phyloP scores from a whole-genome alignment of 2,113 vertebrate species.

The Amphilophus citrinellus region DNA sequence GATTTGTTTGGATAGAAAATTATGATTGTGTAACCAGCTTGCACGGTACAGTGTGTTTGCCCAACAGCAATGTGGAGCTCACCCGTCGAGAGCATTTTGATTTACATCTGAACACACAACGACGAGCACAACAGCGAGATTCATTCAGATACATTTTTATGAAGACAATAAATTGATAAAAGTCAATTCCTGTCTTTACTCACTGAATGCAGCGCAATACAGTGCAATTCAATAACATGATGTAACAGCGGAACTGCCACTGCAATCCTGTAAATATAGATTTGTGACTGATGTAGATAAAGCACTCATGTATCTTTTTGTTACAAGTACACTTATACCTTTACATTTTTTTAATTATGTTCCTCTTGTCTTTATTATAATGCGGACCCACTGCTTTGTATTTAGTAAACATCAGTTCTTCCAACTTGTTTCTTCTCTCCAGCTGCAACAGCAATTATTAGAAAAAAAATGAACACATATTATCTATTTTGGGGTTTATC shows the following conservation, averaged over 20 bases:
- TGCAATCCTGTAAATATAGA: conserved; percentile 5
- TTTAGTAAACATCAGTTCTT: conserved; percentile 8
- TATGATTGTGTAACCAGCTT: conserved; percentile 50
- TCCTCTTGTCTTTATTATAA: background rate
- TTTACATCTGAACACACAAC: conserved; percentile 36
- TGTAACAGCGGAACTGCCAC: conserved; percentile 9
- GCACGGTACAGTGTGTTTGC: conserved; percentile 28
- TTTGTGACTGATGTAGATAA: background rate
- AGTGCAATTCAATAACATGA: conserved; percentile 23
- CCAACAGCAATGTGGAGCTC: conserved; percentile 19
- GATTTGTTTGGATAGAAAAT: conserved; percentile 57
- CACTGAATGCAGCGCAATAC: conserved; percentile 21
- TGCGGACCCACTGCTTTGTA: conserved; percentile 9
- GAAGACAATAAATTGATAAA: conserved; percentile 34
- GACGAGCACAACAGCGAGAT: conserved; percentile 3
- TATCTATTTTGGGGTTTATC: conserved; percentile 30
- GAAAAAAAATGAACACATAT: conserved; percentile 4
- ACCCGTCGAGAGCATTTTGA: conserved; percentile 32
- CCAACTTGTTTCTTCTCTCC: conserved; percentile 23
- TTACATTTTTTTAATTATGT: background rate
- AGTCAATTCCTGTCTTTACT: conserved; percentile 1
- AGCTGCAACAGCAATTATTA: conserved; percentile 30
- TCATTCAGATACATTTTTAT: conserved; percentile 44
- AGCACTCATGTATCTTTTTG: background rate
- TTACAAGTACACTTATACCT: background rate